Base-by-base conservation (phyloP, 2,888 invertebrate species). In the Acanthococcus lagerstroemiae region DNA sequence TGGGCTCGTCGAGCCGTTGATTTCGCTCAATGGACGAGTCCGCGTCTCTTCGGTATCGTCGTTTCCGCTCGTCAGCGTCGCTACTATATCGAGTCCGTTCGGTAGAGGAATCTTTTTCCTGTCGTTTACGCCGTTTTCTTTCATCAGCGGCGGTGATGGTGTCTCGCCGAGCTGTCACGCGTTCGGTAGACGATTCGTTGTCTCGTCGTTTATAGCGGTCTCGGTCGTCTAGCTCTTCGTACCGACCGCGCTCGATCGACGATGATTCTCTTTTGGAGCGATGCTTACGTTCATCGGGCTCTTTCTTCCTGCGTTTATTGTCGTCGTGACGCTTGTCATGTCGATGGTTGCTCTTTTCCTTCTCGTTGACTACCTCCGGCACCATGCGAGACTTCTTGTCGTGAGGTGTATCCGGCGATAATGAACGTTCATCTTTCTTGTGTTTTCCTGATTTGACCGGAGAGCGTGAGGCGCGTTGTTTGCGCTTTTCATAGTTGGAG, bases 321-420 rank as follows among this genome's bases (percentile, higher is more conserved):
- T 15, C n/a, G n/a, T 30, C 37, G 17, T n/a, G 5, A 37, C 55
- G 30, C 44, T 26, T 2, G 27, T 25, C 0, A 22, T 7, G 24
- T 52, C 52, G 52, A n/a, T 24, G 15, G 37, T 30, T 22, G 30
- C 55, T 56, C 44, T 56, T 56, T 56, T 56, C 19, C 21, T 56
- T 15, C 44, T 56, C 37, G 30, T 56, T n/a, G 55, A 56, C 17
- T 56, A n/a, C n/a, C n/a, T n/a, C n/a, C n/a, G n/a, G n/a, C n/a
- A n/a, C n/a, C n/a, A n/a, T n/a, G n/a, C n/a, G n/a, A n/a, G n/a
- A n/a, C n/a, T n/a, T n/a, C n/a, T n/a, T n/a, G n/a, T n/a, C n/a
- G n/a, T n/a, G n/a, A n/a, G n/a, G n/a, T n/a, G n/a, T n/a, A n/a
- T n/a, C n/a, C n/a, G n/a, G n/a, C n/a, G n/a, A n/a, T n/a, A n/a